Evolutionary conservation across 2,888 invertebrate species (phyloP), one percentile per base, ranked within the genome.

Genomic region (Plagiodera versicolora): DNA sequence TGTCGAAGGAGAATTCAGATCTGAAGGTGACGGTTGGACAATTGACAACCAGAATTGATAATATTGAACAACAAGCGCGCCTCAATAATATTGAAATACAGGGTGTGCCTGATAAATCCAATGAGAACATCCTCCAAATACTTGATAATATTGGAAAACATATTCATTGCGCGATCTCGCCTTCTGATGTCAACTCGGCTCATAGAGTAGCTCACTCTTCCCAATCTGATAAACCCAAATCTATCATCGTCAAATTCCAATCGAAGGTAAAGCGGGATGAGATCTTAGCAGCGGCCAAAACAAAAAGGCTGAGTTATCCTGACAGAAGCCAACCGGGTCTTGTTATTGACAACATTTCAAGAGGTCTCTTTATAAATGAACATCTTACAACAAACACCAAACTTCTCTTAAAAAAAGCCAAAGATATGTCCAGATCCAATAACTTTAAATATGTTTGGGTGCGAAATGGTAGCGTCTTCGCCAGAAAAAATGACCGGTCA

Each of bases 31-130:
- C 24, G 6, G 24, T 24, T 24, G 6, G 4, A 24, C 24, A 24
- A 24, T 24, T 24, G 24, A 24, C 24, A 24, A 24, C 24, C 24
- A 24, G 6, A 24, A 24, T 24, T 6, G 24, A 24, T 5, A 24
- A 24, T 24, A 24, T 24, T 6, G 24, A 24, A 24, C 24, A 24
- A 24, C 24, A 24, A 24, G 30, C 16, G 1, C 50, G 17, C 6
- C 50, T 32, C 0, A 50, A 50, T 50, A 32, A 50, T 30, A 50
- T 50, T 50, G 50, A 49, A 49, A 49, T 49, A 49, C 49, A 49
- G 28, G 49, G 49, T 50, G 50, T 50, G 30, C 50, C 50, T n/a
- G 50, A 50, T 14, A 50, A 50, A 50, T 18, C 50, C 16, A 50
- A 50, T 30, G 17, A 50, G 8, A 50, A 14, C 17, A 32, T 24